phyloP scores from a whole-genome alignment of 2,113 vertebrate genomes.

The Clarias gariepinus region DNA sequence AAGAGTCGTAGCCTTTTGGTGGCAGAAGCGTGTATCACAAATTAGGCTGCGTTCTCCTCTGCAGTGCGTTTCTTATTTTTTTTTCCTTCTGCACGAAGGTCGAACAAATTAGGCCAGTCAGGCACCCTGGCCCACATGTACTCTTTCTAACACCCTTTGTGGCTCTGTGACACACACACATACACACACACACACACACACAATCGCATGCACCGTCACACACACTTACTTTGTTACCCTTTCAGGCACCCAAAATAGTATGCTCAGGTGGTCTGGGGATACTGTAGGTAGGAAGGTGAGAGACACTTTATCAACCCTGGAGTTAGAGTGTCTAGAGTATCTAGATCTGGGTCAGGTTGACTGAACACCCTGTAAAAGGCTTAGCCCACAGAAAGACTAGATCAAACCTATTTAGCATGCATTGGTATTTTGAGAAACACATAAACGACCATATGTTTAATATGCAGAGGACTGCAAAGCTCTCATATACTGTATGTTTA shows the following conservation, averaged over 20 bases:
- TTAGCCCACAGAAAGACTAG: conserved; percentile 22
- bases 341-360: conserved; percentile 48
- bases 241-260: conserved; percentile 35
- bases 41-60: conserved; percentile 36
- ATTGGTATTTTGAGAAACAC: background rate
- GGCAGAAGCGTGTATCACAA: conserved; percentile 20
- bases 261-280: background rate
- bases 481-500: background rate
- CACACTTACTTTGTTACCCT: conserved; percentile 35
- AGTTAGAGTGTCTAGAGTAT: conserved; percentile 30
- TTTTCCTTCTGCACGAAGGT: conserved; percentile 47
- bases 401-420: conserved; percentile 21
- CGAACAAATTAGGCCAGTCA: conserved; percentile 61
- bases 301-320: conserved; percentile 13
- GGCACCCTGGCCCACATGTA: conserved; percentile 51
- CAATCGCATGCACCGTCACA: conserved; percentile 22
- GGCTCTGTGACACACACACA: conserved; percentile 34
- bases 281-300: conserved; percentile 6
- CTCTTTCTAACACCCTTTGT: conserved; percentile 44
- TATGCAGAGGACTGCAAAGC: background rate
- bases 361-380: conserved; percentile 41
- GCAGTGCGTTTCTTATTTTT: conserved; percentile 52
- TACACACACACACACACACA: conserved; percentile 29
- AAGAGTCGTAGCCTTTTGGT: conserved; percentile 39
- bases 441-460: background rate